Conservation (phyloP, 2,888 invertebrate genomes). For the Nymphalis polychloros region DNA sequence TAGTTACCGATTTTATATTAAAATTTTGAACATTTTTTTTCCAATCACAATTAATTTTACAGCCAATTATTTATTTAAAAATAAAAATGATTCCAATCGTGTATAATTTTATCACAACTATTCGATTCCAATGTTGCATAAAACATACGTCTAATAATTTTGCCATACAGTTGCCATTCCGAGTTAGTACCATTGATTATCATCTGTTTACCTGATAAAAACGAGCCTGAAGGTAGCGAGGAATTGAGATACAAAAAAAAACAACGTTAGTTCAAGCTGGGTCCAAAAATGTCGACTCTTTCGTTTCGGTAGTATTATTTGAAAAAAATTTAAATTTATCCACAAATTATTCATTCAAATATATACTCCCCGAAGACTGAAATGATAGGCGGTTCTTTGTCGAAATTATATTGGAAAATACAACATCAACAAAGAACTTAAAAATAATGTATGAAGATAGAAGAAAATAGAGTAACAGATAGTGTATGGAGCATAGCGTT, state of each 20-base stretch:
- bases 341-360: constrained; percentile 37
- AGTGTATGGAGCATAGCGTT: constrained; percentile 72
- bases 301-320: constrained; percentile 35
- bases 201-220: constrained; percentile 90
- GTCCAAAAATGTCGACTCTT: constrained; percentile 37
- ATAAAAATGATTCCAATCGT: constrained; percentile 50
- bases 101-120: constrained; percentile 74
- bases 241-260: constrained; percentile 82
- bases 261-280: constrained; percentile 79
- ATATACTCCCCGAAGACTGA: constrained; percentile 21
- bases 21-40: constrained; percentile 2
- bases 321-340: constrained; percentile 23
- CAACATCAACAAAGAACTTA: constrained; percentile 39
- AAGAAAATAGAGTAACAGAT: constrained; percentile 48
- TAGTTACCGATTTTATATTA: not conserved
- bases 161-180: constrained; percentile 79
- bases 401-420: constrained; percentile 14
- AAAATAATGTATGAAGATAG: constrained; percentile 47
- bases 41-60: constrained; percentile 37
- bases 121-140: constrained; percentile 58
- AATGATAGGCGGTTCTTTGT: constrained; percentile 17
- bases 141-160: constrained; percentile 76
- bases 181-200: constrained; percentile 72
- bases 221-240: constrained; percentile 91
- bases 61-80: constrained; percentile 70